Base-by-base conservation (phyloP, 2,113 vertebrate species). In the Sphaerodactylus townsendi region DNA sequence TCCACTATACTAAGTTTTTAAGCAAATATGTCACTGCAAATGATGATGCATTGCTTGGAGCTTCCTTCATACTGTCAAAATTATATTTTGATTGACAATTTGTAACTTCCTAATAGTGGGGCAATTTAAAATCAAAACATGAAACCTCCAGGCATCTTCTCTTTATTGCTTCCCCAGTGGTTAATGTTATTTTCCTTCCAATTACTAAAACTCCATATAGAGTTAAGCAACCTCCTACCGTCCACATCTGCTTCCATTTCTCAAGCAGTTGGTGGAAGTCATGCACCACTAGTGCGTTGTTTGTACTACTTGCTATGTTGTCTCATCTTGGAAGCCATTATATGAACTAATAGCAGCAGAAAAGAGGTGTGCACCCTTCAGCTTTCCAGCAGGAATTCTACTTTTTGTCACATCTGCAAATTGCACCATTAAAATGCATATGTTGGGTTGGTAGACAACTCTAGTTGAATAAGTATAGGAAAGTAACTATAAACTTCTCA, bases 211-310 rank as follows among this genome's bases (percentile, higher is more conserved):
- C 62, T 77, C 41, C 86, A 77, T 85, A 92, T 87, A 91, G 90
- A 84, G 81, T 91, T n/a, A 66, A 70, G 71, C 70, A 90, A 48
- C 83, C 91, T 92, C 93, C 91, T 73, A 94, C 91, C 72, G 84
- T 79, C 92, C 90, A 86, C 92, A 96, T 94, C 89, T 96, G 91
- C 82, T 94, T 92, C 92, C 85, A 92, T 82, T 93, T 94, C 87
- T 86, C 33, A 76, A 92, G 77, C 92, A 94, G 88, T 94, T 93
- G 86, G 89, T 91, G 17, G 70, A 91, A 92, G 91, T 90, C 91
- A 94, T 92, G 90, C 92, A 86, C 94, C 76, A 79, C 87, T 86
- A 87, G 65, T 72, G 62, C 89, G 91, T 78, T 84, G 69, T 89
- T 89, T 87, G 35, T 83, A 75, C 39, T 71, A 65, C 88, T 92